Base-by-base conservation (phyloP, 1,140 invertebrate genomes). In the Drosophila tropicalis region DNA sequence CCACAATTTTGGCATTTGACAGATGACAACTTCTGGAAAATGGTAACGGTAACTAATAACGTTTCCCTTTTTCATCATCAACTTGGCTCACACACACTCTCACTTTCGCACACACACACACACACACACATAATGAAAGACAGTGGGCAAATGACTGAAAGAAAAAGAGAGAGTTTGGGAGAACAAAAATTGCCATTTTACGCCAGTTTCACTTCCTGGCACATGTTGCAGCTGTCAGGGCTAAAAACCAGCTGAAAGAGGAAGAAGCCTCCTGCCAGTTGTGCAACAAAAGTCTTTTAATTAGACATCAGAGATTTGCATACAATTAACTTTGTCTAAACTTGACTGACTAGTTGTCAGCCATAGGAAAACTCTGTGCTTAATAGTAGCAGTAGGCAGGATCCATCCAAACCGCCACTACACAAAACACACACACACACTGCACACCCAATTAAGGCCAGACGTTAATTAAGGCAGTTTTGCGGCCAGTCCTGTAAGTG, bases 1-100 rank as follows among this genome's bases (percentile, higher is more conserved):
- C 74, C 74, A 47, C 63, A 77, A 77, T 78, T 75, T 79, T 79
- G 75, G 65, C 80, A 70, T 81, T 79, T 86, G 82, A 87, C 83
- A 81, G 76, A 84, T 76, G 81, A 61, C 69, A 68, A 74, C 34
- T 76, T 57, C 62, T 62, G 71, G 70, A 36, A 13, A 41, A 61
- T 17, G 29, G 55, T 17, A 34, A 57, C n/a, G 6, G 55, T 34
- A 56, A 56, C 54, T 51, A 51, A 51, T 51, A 51, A 51, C 44
- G 44, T 51, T 51, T 51, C 19, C 44, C 44, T 51, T 51, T 51
- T 51, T 51, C 17, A 22, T 51, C 44, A 51, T 10, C 17, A 19
- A 51, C 44, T 39, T 39, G 36, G 19, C 44, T 2, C 17, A 51
- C 44, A 22, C 44, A 9, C 15, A 19, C 41, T 4, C 41, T 1